A percentile compares a stretch with the other conserved stretches of the same genome.
Evolutionary conservation across 2,797 vertebrate genomes (phyloP).

Genomic region (Cirrhinus molitorella): DNA sequence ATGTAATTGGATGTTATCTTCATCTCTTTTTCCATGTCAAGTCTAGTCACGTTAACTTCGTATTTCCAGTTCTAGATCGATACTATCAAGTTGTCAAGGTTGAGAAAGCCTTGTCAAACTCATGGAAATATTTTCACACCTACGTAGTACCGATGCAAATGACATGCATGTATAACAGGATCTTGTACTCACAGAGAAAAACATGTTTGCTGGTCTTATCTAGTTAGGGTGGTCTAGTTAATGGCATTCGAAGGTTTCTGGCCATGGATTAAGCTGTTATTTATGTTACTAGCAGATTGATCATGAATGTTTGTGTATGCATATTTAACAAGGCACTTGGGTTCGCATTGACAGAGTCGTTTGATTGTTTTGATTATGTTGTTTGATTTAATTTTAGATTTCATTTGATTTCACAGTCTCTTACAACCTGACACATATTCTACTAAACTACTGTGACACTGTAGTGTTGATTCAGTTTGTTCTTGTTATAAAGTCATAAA

Average conservation of each 20-base stretch:
- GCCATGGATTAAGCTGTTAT: neutral
- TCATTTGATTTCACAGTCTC: conserved; percentile 15
- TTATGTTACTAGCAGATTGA: conserved; percentile 2
- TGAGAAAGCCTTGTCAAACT: neutral
- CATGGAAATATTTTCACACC: conserved; percentile 40
- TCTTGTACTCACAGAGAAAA: neutral
- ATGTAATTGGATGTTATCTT: conserved; percentile 15
- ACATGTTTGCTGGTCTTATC: neutral
- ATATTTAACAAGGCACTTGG: neutral
- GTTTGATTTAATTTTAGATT: neutral
- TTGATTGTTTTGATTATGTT: neutral
- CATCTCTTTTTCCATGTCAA: conserved; percentile 2
- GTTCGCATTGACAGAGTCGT: neutral
- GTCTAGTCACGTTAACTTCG: conserved; percentile 16
- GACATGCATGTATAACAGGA: neutral
- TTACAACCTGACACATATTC: neutral
- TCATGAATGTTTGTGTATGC: neutral
- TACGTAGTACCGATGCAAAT: conserved; percentile 6
- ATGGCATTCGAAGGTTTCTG: neutral
- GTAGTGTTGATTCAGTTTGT: neutral
- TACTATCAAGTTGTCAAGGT: conserved; percentile 14
- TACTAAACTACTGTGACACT: neutral
- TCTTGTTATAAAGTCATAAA: conserved; percentile 2
- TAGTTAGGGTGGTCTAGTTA: neutral
- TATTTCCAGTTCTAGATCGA: conserved; percentile 25